Evolutionary conservation across 1,140 invertebrate species (phyloP).

Genomic region (Cydia amplana): DNA sequence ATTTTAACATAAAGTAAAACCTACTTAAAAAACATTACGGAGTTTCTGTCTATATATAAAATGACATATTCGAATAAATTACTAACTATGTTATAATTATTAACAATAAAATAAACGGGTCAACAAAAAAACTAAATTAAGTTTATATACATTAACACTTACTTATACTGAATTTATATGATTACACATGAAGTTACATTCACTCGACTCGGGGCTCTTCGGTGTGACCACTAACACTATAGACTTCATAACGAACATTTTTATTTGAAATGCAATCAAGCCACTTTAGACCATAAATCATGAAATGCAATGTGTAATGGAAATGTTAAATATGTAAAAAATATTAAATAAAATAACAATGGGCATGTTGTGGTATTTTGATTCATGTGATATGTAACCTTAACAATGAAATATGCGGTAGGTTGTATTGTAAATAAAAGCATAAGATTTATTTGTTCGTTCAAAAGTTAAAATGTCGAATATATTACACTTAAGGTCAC

Average conservation of each 20-base stretch:
- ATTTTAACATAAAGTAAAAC: slow-evolving; percentile 53
- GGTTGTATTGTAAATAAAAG: neutral
- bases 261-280: slow-evolving; percentile 56
- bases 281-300: slow-evolving; percentile 37
- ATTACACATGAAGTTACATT: slow-evolving; percentile 42
- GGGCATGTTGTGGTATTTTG: slow-evolving; percentile 33
- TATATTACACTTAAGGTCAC: slow-evolving; percentile 54
- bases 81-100: slow-evolving; percentile 49
- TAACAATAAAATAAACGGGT: slow-evolving; percentile 64
- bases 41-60: slow-evolving; percentile 37
- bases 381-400: slow-evolving; percentile 13
- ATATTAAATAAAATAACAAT: slow-evolving; percentile 40
- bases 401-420: slow-evolving; percentile 5
- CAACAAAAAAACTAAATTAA: slow-evolving; percentile 57
- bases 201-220: slow-evolving; percentile 16
- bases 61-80: slow-evolving; percentile 56
- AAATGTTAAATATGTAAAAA: slow-evolving; percentile 40
- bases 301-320: slow-evolving; percentile 57
- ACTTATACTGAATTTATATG: slow-evolving; percentile 45
- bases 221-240: slow-evolving; percentile 26
- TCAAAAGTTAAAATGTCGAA: slow-evolving; percentile 38
- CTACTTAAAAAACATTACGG: slow-evolving; percentile 52
- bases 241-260: slow-evolving; percentile 22
- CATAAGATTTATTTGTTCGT: slow-evolving; percentile 41
- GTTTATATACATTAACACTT: slow-evolving; percentile 70